Conservation (phyloP, 2,888 invertebrate genomes). For the Crepidodera aurea region DNA sequence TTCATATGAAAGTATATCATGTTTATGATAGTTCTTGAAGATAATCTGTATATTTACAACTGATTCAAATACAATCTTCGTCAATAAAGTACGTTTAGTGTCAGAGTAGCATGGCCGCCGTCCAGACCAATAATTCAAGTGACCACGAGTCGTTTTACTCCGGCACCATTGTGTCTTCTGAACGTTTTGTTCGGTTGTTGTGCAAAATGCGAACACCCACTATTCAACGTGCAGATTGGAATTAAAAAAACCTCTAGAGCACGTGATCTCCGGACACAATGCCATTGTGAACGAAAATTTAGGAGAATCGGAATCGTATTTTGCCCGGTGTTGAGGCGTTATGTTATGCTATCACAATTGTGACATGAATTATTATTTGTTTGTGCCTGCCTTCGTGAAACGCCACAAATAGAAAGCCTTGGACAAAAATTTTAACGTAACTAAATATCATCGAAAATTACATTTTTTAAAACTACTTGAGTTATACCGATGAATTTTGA, state of each 20-base stretch:
- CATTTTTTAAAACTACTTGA: no score
- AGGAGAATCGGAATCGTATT: slow-evolving; percentile 19
- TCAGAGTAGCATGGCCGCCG: slow-evolving; percentile 37
- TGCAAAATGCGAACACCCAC: slow-evolving; percentile 38
- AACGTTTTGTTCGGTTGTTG: slow-evolving; percentile 32
- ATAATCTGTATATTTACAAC: slow-evolving; percentile 52
- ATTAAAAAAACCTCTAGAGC: slow-evolving; percentile 23
- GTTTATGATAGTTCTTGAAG: slow-evolving; percentile 38
- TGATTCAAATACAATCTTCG: slow-evolving; percentile 46
- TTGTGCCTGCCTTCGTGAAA: no score
- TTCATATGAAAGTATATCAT: slow-evolving; percentile 39
- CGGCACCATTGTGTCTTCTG: slow-evolving; percentile 30
- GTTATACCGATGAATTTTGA: no score
- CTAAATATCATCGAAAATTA: no score
- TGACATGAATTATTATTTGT: slow-evolving; percentile 6
- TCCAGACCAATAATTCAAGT: slow-evolving; percentile 50
- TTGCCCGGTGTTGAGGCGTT: slow-evolving; percentile 23
- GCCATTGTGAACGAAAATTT: slow-evolving; percentile 15
- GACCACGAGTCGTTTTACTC: slow-evolving; percentile 44
- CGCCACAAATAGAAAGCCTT: no score
- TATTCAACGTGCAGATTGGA: slow-evolving; percentile 21
- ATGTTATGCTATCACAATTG: not conserved
- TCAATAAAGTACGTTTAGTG: slow-evolving; percentile 52
- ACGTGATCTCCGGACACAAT: slow-evolving; percentile 29
- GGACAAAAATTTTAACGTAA: no score